Conservation (phyloP, 2,888 invertebrate species). For the Rhopalosiphum nymphaeae region DNA sequence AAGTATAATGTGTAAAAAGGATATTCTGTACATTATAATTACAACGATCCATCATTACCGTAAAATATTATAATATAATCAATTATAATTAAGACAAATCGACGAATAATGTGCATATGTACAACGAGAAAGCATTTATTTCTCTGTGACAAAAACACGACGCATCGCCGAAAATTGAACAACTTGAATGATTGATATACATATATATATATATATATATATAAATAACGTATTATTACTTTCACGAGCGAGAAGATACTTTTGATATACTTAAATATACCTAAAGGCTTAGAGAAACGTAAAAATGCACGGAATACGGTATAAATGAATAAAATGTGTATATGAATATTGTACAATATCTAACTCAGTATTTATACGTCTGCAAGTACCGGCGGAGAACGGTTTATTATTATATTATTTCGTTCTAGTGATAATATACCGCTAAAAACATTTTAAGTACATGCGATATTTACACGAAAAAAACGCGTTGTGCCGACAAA, state of each 20-base stretch:
- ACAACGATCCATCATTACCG: background rate
- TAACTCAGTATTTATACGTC: background rate
- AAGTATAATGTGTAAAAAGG: too few species aligned
- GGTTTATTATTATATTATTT: background rate
- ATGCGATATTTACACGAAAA: background rate
- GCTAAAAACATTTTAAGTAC: background rate
- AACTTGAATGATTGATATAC: background rate
- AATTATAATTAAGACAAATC: background rate
- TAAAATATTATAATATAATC: background rate
- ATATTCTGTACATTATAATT: background rate
- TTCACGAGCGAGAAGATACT: background rate
- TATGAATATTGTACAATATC: background rate
- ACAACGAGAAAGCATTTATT: background rate
- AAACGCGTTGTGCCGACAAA: background rate
- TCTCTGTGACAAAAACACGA: background rate
- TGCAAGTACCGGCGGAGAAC: background rate
- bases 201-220: too few species aligned
- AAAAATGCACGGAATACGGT: background rate
- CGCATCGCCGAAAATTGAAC: background rate
- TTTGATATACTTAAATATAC: background rate
- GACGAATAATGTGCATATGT: background rate
- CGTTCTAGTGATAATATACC: background rate
- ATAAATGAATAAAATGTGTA: background rate
- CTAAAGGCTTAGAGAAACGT: background rate
- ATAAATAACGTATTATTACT: background rate